Evolutionary conservation across 1,140 invertebrate genomes (phyloP).

Genomic region (Helicoverpa armigera): DNA sequence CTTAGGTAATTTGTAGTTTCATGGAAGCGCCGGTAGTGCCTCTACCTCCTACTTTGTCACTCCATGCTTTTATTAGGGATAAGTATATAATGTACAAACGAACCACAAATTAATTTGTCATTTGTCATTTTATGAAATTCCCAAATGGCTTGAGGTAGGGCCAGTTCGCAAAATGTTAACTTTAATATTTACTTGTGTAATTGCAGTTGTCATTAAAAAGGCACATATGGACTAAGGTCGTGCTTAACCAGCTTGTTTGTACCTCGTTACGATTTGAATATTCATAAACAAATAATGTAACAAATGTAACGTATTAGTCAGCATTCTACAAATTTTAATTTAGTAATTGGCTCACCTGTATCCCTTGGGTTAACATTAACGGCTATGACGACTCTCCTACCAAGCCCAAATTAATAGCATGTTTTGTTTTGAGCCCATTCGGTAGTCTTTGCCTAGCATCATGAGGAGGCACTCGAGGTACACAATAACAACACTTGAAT

Average conservation of each 20-base stretch:
- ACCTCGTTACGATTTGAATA: conserved; percentile 35
- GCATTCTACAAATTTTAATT: conserved; percentile 65
- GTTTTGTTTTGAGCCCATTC: conserved; percentile 28
- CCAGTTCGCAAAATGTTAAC: neutral
- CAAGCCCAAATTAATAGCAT: conserved; percentile 60
- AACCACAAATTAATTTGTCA: neutral
- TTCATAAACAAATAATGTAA: conserved; percentile 40
- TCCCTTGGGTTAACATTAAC: conserved; percentile 62
- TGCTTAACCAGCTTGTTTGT: neutral
- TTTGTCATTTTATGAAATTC: neutral
- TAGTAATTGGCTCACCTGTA: conserved; percentile 64
- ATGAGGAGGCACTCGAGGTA: conserved; percentile 72
- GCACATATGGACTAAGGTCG: neutral
- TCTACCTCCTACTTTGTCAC: too few species aligned
- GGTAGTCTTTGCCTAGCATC: conserved; percentile 56
- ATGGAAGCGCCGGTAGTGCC: too few species aligned
- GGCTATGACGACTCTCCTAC: conserved; percentile 57
- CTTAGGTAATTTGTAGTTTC: too few species aligned
- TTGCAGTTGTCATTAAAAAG: conserved; percentile 10
- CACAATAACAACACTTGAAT: neutral
- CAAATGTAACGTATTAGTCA: conserved; percentile 36
- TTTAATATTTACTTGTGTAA: neutral
- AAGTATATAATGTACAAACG: too few species aligned
- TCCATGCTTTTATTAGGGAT: too few species aligned
- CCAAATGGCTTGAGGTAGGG: neutral